These are phyloP conservation scores for Polylopha cassiicola DNA, from an alignment of 2,888 invertebrate species.

Conservation along the genomic window DNA sequence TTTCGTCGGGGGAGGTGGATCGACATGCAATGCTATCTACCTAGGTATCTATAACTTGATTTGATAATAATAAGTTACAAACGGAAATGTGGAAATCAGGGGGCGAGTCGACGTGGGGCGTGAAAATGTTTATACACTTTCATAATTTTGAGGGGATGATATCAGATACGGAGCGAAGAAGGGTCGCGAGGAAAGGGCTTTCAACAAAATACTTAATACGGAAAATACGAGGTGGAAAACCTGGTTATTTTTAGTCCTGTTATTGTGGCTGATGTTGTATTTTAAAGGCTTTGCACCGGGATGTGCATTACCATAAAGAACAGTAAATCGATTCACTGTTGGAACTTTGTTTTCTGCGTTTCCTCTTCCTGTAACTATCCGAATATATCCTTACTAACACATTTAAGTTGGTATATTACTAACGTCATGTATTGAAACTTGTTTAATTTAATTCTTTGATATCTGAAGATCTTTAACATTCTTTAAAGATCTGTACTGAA, in stretches of 20 bases:
- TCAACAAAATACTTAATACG: conserved; percentile 70
- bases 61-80: conserved; percentile 74
- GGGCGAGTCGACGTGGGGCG: conserved; percentile 56
- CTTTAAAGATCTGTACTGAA: no score
- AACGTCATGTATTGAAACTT: no score
- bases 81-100: conserved; percentile 63
- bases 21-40: conserved; percentile 63
- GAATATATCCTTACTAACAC: no score
- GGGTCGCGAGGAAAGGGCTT: conserved; percentile 58
- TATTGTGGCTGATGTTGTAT: conserved; percentile 42
- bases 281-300: conserved; percentile 39
- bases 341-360: no score
- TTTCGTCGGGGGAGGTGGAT: conserved; percentile 56
- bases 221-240: conserved; percentile 65
- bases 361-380: no score
- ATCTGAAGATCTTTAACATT: no score
- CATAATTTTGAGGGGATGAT: conserved; percentile 75
- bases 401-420: no score
- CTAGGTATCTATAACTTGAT: conserved; percentile 71
- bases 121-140: conserved; percentile 77
- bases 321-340: conserved; percentile 17
- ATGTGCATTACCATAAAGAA: conserved; percentile 39
- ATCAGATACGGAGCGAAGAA: conserved; percentile 60
- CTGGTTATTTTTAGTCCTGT: conserved; percentile 55
- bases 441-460: no score